Conservation (phyloP, 2,888 invertebrate species). For the Actias luna region DNA sequence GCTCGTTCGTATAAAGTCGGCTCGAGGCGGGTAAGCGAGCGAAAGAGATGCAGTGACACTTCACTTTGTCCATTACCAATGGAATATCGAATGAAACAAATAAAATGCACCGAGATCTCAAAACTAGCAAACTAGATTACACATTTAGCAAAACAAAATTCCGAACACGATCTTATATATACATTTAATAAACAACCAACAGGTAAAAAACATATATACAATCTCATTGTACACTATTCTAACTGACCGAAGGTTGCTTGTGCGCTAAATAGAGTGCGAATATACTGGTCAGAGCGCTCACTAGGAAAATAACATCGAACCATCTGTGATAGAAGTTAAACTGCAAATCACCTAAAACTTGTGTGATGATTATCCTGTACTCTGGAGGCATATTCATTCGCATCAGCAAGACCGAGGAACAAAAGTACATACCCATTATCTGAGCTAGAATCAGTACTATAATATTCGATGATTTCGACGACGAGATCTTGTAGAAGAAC, state of each 20-base stretch:
- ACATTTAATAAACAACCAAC: not conserved
- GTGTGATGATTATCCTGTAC: conserved; percentile 92
- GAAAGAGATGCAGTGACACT: too few relatives aligned
- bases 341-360: conserved; percentile 97
- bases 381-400: conserved; percentile 99
- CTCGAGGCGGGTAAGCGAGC: too few relatives aligned
- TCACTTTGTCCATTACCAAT: too few relatives aligned
- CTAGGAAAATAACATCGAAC: conserved; percentile 99
- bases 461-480: conserved; percentile 98
- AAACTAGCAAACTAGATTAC: not conserved
- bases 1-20: too few relatives aligned
- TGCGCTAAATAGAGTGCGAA: conserved; percentile 97
- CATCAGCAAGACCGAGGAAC: conserved; percentile 97
- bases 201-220: not conserved
- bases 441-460: conserved; percentile 98
- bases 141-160: not conserved
- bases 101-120: too few relatives aligned
- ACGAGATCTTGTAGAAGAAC: conserved; percentile 99
- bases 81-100: too few relatives aligned
- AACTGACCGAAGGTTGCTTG: conserved; percentile 87
- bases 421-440: conserved; percentile 99
- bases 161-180: not conserved
- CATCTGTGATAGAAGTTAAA: conserved; percentile 99
- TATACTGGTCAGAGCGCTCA: conserved; percentile 97
- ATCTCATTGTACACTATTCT: conserved; percentile 23